Evolutionary conservation across 1,140 invertebrate genomes (phyloP).

Genomic region (Meloidogyne hapla): DNA sequence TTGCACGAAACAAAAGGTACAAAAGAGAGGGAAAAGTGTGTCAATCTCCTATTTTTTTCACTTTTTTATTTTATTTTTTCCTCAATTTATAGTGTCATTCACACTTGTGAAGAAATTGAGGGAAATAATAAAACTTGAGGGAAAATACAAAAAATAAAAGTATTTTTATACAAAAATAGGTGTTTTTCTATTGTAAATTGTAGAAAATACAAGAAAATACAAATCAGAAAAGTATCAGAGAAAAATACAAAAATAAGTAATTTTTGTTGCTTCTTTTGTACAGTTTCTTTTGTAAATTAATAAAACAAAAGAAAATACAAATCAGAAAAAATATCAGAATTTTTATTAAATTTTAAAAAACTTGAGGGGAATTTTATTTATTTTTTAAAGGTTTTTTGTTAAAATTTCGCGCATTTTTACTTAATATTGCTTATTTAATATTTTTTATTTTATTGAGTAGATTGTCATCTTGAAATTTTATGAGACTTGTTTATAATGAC

Average conservation of each 20-base stretch:
- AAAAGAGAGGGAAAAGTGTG: neutral
- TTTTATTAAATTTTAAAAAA: too few species aligned
- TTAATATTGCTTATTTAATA: neutral
- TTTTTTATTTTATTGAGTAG: neutral
- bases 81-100: neutral
- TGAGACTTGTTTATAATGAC: neutral
- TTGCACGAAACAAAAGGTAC: neutral
- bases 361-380: neutral
- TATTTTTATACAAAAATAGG: too few species aligned
- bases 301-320: too few species aligned
- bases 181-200: neutral
- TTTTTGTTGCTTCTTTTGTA: too few species aligned
- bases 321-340: too few species aligned
- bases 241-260: too few species aligned
- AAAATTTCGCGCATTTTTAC: neutral
- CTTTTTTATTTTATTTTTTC: neutral
- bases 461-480: neutral
- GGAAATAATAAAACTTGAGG: neutral
- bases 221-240: too few species aligned
- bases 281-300: too few species aligned
- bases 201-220: too few species aligned
- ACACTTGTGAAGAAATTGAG: neutral
- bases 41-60: neutral
- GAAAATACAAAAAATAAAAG: neutral
- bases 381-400: neutral